phyloP scores from a whole-genome alignment of 1,140 invertebrate species.

The Ridgeia piscesae region DNA sequence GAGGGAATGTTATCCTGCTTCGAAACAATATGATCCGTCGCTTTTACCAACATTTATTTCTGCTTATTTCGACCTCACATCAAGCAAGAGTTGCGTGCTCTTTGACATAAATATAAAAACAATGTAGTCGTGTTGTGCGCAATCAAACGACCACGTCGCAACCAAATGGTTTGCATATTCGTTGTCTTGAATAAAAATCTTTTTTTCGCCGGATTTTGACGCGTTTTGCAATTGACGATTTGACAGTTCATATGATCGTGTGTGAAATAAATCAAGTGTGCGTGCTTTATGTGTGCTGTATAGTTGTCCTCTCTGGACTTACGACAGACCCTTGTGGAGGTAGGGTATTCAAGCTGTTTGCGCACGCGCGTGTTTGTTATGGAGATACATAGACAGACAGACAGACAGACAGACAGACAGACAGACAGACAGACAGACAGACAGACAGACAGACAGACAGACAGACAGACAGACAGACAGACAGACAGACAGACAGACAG shows the following conservation, averaged over 20 bases:
- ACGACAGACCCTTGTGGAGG: too few relatives aligned
- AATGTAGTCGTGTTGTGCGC: not conserved
- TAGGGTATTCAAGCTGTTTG: not conserved
- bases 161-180: not conserved
- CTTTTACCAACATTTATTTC: not conserved
- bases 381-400: too few relatives aligned
- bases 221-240: not conserved
- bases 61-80: not conserved
- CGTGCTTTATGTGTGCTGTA: too few relatives aligned
- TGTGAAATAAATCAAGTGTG: too few relatives aligned
- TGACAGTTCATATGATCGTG: too few relatives aligned
- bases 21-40: not conserved
- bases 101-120: not conserved
- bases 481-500: conserved; percentile 6
- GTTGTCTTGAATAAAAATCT: not conserved
- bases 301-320: too few relatives aligned
- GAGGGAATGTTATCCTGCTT: not conserved
- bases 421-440: conserved; percentile 11
- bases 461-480: conserved; percentile 19
- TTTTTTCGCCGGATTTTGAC: not conserved
- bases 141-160: not conserved
- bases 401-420: too few relatives aligned
- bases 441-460: conserved; percentile 17
- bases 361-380: not conserved
- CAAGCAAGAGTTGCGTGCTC: not conserved